Conservation (phyloP, 2,888 invertebrate genomes). For the Stegana nigrithorax region DNA sequence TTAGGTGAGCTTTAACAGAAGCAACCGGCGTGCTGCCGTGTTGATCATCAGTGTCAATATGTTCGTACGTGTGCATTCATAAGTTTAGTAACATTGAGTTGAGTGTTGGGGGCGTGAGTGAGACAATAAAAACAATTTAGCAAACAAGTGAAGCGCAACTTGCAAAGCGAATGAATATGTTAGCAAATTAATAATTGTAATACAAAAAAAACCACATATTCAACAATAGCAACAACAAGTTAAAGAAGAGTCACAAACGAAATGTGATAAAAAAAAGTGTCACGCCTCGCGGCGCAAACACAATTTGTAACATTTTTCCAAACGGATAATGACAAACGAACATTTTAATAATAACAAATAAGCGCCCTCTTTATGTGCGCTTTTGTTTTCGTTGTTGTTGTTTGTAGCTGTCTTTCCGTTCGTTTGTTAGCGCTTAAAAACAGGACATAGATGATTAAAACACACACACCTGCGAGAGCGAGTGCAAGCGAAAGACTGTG, state of each 20-base stretch:
- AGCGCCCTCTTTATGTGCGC: too few species aligned
- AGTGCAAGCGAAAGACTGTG: too few species aligned
- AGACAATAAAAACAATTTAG: constrained; percentile 14
- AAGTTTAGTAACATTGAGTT: constrained; percentile 30
- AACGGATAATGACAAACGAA: constrained; percentile 63
- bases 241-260: neutral
- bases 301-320: constrained; percentile 66
- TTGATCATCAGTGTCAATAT: too few species aligned
- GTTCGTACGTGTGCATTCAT: too few species aligned
- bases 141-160: constrained; percentile 21
- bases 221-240: neutral
- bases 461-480: too few species aligned
- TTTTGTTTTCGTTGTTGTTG: too few species aligned
- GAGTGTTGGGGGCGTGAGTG: neutral
- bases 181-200: constrained; percentile 3
- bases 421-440: too few species aligned
- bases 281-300: constrained; percentile 63
- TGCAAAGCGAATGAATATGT: too few species aligned
- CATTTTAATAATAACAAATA: constrained; percentile 59
- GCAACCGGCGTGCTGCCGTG: too few species aligned
- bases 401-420: too few species aligned
- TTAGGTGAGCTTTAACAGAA: too few species aligned
- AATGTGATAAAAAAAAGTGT: constrained; percentile 9
- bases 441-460: too few species aligned
- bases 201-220: constrained; percentile 10